A percentile compares a stretch with the other conserved stretches of the same genome.
Evolutionary conservation across 2,797 vertebrate genomes (phyloP).

Genomic region (Tadarida brasiliensis): DNA sequence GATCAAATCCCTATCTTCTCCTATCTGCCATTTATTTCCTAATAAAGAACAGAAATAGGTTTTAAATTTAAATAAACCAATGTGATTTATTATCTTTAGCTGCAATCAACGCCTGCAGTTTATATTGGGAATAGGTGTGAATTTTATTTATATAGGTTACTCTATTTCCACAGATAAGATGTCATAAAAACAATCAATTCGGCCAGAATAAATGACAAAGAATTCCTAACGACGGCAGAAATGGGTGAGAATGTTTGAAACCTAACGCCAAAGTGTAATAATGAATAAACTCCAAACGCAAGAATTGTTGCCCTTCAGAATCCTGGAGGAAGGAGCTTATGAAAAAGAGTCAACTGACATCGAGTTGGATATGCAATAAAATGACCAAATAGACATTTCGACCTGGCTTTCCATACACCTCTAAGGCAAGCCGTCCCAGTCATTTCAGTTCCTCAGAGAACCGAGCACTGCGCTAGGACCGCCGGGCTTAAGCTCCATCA

Average conservation of each 20-base stretch:
- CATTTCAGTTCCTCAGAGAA: neutral
- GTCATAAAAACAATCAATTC: neutral
- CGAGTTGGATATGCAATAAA: neutral
- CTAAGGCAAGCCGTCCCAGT: neutral
- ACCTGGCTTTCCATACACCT: neutral
- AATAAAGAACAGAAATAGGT: neutral
- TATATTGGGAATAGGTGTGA: neutral
- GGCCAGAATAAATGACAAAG: neutral
- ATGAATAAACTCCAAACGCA: neutral
- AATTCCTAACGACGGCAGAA: neutral
- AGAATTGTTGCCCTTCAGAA: neutral
- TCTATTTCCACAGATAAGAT: neutral
- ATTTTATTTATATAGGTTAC: neutral
- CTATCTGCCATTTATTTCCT: neutral
- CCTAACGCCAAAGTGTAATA: neutral
- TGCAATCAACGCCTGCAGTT: neutral
- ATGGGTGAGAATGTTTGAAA: neutral
- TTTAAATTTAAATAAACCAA: slow-evolving; percentile 16
- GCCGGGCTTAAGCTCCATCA: neutral
- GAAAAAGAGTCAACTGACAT: no score
- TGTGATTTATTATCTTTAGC: neutral
- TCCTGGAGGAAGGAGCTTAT: neutral
- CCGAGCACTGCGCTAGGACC: no score
- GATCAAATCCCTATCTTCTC: neutral
- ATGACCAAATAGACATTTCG: neutral